phyloP scores from a whole-genome alignment of 1,140 invertebrate species.

The Pseudomyrmex dendroicus region DNA sequence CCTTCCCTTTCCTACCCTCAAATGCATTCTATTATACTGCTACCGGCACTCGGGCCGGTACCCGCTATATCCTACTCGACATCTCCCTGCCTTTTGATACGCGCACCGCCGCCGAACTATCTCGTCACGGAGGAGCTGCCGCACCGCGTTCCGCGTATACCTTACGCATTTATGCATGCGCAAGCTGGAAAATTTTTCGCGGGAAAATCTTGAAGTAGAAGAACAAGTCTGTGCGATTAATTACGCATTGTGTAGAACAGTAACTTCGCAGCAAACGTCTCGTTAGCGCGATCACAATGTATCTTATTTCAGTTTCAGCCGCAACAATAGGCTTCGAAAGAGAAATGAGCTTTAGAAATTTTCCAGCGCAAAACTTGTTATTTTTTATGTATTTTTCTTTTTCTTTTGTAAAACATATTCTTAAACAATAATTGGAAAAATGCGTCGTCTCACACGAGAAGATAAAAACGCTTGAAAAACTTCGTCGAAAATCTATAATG shows the following conservation, averaged over 20 bases:
- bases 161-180: slow-evolving; percentile 30
- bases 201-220: slow-evolving; percentile 50
- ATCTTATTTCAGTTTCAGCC: slow-evolving; percentile 19
- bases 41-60: slow-evolving; percentile 36
- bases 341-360: no score
- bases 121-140: slow-evolving; percentile 18
- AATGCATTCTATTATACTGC: slow-evolving; percentile 77
- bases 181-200: slow-evolving; percentile 1
- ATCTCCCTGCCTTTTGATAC: slow-evolving; percentile 61
- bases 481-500: background rate
- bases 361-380: no score
- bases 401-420: no score
- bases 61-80: slow-evolving; percentile 58
- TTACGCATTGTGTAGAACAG: slow-evolving; percentile 36
- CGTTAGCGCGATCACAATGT: slow-evolving; percentile 36
- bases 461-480: background rate
- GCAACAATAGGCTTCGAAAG: background rate
- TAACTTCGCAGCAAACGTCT: slow-evolving; percentile 47
- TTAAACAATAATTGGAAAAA: no score
- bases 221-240: slow-evolving; percentile 17
- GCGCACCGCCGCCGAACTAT: slow-evolving; percentile 44
- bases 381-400: no score
- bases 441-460: no score
- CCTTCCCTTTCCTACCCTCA: slow-evolving; percentile 38
- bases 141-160: background rate